phyloP scores from a whole-genome alignment of 2,797 vertebrate genomes.

The Fundulus diaphanus region DNA sequence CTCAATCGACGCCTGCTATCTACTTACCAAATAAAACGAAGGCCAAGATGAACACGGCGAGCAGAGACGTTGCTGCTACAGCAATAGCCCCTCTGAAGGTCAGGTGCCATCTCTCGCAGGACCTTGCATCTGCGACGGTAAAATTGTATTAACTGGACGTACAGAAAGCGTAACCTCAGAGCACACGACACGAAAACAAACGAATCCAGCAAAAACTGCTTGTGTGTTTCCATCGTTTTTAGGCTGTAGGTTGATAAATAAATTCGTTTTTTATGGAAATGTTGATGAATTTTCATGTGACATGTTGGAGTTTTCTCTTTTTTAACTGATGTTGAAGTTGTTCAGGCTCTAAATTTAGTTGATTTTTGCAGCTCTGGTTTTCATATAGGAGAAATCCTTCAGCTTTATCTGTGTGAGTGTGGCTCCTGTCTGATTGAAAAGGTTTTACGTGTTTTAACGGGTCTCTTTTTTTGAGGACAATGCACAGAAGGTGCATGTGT shows the following conservation, averaged over 20 bases:
- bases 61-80: not conserved
- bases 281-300: not conserved
- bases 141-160: not conserved
- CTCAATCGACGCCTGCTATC: not conserved
- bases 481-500: too few relatives aligned
- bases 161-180: not conserved
- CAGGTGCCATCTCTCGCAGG: not conserved
- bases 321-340: not conserved
- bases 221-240: not conserved
- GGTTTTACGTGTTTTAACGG: too few relatives aligned
- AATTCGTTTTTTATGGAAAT: not conserved
- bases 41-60: constrained; percentile 11
- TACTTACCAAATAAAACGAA: constrained; percentile 32
- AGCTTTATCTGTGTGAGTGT: too few relatives aligned
- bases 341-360: not conserved
- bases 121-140: not conserved
- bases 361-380: too few relatives aligned
- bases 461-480: too few relatives aligned
- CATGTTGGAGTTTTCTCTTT: too few relatives aligned
- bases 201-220: not conserved
- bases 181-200: not conserved
- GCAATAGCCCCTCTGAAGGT: not conserved
- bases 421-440: too few relatives aligned
- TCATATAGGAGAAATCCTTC: too few relatives aligned
- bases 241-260: not conserved